A percentile compares a stretch with the other conserved stretches of the same genome.
phyloP scores from a whole-genome alignment of 2,888 invertebrate species.

The Pycnomerus fuliginosus region DNA sequence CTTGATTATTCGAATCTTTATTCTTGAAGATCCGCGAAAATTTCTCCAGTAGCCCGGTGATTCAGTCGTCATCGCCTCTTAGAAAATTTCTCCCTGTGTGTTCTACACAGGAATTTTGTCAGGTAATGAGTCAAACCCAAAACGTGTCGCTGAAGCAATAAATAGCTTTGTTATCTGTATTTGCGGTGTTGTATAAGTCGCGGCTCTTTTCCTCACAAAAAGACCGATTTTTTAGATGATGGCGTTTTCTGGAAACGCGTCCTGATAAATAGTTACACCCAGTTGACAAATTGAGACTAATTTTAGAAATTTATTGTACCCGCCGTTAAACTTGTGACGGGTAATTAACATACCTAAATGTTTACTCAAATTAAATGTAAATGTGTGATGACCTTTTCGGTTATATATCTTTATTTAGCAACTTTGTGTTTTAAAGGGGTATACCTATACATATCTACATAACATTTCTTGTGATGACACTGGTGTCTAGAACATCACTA shows the following conservation, averaged over 20 bases:
- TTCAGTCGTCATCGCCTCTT: neutral
- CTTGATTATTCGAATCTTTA: neutral
- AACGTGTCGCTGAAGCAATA: slow-evolving; percentile 11
- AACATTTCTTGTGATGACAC: too few relatives aligned
- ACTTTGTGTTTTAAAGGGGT: too few relatives aligned
- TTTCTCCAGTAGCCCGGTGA: neutral
- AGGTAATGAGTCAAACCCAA: neutral
- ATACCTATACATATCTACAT: too few relatives aligned
- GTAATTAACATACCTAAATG: slow-evolving; percentile 14
- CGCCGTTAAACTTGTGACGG: slow-evolving; percentile 17
- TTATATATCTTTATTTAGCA: too few relatives aligned
- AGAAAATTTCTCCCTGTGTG: neutral
- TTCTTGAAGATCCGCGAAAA: neutral
- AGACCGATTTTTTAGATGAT: slow-evolving; percentile 14
- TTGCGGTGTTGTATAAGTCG: slow-evolving; percentile 27
- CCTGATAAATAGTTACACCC: slow-evolving; percentile 27
- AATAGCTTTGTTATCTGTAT: slow-evolving; percentile 33
- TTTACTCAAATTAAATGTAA: slow-evolving; percentile 17
- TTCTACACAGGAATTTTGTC: neutral
- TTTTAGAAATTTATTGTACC: slow-evolving; percentile 22
- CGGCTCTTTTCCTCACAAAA: slow-evolving; percentile 26
- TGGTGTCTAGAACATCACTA: too few relatives aligned
- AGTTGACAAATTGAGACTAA: slow-evolving; percentile 27
- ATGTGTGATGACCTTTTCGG: slow-evolving; percentile 13
- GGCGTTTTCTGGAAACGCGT: slow-evolving; percentile 18